A percentile compares a stretch with the other conserved stretches of the same genome.
Evolutionary conservation across 2,888 invertebrate genomes (phyloP).

Genomic region (Drosophila nr. perissopoda): DNA sequence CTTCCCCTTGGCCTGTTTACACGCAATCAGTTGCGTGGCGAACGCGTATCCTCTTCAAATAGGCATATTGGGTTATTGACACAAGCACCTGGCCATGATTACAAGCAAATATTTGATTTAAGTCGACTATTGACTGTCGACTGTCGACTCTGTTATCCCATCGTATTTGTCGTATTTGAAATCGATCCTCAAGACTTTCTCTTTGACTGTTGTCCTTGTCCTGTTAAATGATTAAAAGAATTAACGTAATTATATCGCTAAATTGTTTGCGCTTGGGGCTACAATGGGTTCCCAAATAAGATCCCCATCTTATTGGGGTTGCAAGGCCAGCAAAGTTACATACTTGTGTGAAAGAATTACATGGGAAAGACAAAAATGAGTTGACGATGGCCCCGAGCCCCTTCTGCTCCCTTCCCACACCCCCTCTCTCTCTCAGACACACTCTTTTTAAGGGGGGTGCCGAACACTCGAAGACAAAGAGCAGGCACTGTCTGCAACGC

Average conservation of each 20-base stretch:
- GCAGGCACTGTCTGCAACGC: constrained; percentile 50
- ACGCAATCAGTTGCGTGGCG: constrained; percentile 45
- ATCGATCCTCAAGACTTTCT: constrained; percentile 23
- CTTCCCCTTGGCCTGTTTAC: constrained; percentile 19
- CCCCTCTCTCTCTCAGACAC: neutral
- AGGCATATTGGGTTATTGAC: constrained; percentile 56
- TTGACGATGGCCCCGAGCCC: constrained; percentile 21
- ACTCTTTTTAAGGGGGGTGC: constrained; percentile 13
- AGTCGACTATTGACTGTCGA: neutral
- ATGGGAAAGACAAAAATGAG: constrained; percentile 44
- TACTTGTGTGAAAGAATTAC: constrained; percentile 43
- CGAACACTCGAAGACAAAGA: constrained; percentile 53
- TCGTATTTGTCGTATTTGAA: constrained; percentile 35
- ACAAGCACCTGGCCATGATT: constrained; percentile 70
- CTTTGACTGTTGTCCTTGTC: neutral
- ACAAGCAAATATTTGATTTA: constrained; percentile 56
- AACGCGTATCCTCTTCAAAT: constrained; percentile 54
- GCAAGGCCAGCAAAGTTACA: constrained; percentile 38
- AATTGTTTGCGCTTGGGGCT: constrained; percentile 19
- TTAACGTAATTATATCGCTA: constrained; percentile 50
- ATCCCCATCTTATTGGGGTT: constrained; percentile 33
- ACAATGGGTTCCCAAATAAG: constrained; percentile 6
- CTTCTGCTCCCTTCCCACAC: neutral
- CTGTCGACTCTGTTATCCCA: neutral
- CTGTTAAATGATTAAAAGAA: constrained; percentile 16